Evolutionary conservation across 2,888 invertebrate species (phyloP).

Genomic region (Agrilus biguttatus): DNA sequence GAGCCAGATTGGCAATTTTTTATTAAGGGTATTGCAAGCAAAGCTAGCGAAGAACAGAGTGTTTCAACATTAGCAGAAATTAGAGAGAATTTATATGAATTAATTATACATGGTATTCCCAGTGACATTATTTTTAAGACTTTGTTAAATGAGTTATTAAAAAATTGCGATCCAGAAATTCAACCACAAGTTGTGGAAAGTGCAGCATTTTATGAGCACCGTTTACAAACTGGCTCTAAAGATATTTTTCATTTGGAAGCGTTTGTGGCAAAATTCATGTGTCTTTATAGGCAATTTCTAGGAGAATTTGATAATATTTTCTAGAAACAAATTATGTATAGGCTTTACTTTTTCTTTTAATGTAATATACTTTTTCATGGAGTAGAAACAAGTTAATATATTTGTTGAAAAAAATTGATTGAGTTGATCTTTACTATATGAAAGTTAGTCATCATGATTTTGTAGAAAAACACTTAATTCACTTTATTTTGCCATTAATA

Average conservation of each 20-base stretch:
- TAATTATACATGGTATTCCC: conserved; percentile 88
- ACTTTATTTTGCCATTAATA: too few species aligned
- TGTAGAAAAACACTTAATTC: too few species aligned
- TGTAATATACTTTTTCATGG: too few species aligned
- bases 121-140: conserved; percentile 82
- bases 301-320: conserved; percentile 51
- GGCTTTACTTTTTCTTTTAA: background rate
- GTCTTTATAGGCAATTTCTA: conserved; percentile 77
- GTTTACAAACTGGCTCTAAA: conserved; percentile 84
- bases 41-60: conserved; percentile 76
- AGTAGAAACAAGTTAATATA: too few species aligned
- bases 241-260: conserved; percentile 95
- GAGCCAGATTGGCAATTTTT: conserved; percentile 91
- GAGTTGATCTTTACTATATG: too few species aligned
- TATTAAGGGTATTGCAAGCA: conserved; percentile 70
- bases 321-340: conserved; percentile 15
- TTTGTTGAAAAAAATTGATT: too few species aligned
- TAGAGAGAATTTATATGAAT: conserved; percentile 79
- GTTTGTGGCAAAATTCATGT: conserved; percentile 94
- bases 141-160: conserved; percentile 67
- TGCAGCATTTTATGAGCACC: conserved; percentile 86
- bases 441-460: too few species aligned
- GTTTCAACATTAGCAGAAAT: conserved; percentile 73
- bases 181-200: conserved; percentile 72
- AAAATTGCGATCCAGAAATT: conserved; percentile 80